These are phyloP conservation scores for Troglohyphantes excavatus DNA, from an alignment of 2,888 invertebrate genomes.

Conservation along the genomic window DNA sequence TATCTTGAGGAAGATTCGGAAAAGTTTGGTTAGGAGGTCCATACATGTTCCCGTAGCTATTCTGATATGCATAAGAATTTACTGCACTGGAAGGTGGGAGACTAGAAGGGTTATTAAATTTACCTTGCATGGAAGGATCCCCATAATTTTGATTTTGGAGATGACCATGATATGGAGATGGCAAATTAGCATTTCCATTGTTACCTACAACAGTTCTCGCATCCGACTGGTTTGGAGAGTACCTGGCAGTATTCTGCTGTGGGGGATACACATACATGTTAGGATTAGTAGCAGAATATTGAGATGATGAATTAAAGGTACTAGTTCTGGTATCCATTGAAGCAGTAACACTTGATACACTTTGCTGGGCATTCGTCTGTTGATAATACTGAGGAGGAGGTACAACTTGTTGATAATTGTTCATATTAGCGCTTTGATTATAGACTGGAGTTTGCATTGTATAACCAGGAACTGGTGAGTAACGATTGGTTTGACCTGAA, in stretches of 20 bases:
- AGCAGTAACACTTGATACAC: constrained; percentile 57
- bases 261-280: background rate
- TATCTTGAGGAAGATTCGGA: constrained; percentile 16
- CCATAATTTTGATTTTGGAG: constrained; percentile 12
- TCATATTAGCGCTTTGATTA: constrained; percentile 3
- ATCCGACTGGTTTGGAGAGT: background rate
- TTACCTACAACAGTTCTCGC: background rate
- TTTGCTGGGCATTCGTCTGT: background rate
- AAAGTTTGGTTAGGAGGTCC: constrained; percentile 2
- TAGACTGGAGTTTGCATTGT: background rate
- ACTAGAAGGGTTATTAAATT: background rate
- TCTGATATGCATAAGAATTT: constrained; percentile 1
- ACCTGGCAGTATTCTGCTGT: background rate
- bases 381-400: constrained; percentile 47
- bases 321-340: constrained; percentile 68
- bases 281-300: constrained; percentile 12
- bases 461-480: constrained; percentile 13
- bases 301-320: constrained; percentile 28
- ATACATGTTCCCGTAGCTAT: constrained; percentile 1
- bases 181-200: background rate
- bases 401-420: constrained; percentile 14
- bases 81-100: background rate
- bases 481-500: constrained; percentile 12
- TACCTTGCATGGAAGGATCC: constrained; percentile 13
- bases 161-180: constrained; percentile 18